A percentile compares a stretch with the other conserved stretches of the same genome.
These are phyloP conservation scores for Polietes domitor DNA, from an alignment of 2,888 invertebrate genomes.

Conservation along the genomic window DNA sequence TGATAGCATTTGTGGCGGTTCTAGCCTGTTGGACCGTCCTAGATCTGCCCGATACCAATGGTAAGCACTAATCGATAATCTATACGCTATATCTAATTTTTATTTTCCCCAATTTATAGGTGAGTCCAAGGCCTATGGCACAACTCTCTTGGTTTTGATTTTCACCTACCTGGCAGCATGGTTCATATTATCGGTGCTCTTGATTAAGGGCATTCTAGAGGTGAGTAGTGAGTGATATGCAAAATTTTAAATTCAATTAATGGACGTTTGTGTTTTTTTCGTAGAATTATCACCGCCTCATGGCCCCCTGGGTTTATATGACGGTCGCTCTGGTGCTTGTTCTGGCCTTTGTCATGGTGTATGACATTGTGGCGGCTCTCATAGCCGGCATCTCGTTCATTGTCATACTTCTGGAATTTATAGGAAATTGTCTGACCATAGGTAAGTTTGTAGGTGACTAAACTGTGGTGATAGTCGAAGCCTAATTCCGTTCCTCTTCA, in stretches of 20 bases:
- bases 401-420: neutral
- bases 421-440: neutral
- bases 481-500: too few relatives aligned
- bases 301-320: constrained; percentile 15
- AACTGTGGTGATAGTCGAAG: neutral
- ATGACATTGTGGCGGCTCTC: neutral
- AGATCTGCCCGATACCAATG: neutral
- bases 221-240: neutral
- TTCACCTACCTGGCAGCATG: neutral
- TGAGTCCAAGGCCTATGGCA: neutral
- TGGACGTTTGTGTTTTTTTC: neutral
- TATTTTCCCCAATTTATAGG: neutral
- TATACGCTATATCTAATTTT: too few relatives aligned
- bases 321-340: neutral
- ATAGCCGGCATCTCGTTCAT: neutral
- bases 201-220: constrained; percentile 14
- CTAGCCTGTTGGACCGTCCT: neutral
- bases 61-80: neutral
- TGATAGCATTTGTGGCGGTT: neutral
- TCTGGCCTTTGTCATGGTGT: neutral
- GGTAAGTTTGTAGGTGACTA: neutral
- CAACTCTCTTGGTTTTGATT: neutral
- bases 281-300: neutral
- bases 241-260: neutral
- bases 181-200: constrained; percentile 1